Percentiles rank a stretch among this genome's conserved stretches.
phyloP scores from a whole-genome alignment of 2,888 invertebrate species.

The Synanthedon andrenaeformis region DNA sequence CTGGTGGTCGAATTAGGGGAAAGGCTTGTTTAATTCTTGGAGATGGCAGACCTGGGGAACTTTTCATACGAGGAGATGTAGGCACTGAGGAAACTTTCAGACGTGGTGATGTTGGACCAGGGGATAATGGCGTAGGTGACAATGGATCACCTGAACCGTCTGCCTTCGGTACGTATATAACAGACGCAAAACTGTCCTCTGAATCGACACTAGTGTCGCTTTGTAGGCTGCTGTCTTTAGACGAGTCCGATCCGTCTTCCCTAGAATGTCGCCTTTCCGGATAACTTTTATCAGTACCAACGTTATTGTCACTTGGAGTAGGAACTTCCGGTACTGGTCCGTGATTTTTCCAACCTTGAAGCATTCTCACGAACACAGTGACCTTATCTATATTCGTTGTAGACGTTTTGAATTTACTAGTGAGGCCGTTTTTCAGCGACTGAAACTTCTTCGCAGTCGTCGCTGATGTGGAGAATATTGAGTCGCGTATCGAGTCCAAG shows the following conservation, averaged over 20 bases:
- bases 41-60: slow-evolving; percentile 75
- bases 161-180: slow-evolving; percentile 90
- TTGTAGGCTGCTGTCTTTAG: slow-evolving; percentile 90
- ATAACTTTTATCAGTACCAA: slow-evolving; percentile 48
- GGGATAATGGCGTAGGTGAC: slow-evolving; percentile 72
- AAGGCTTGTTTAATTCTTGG: slow-evolving; percentile 76
- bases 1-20: slow-evolving; percentile 71
- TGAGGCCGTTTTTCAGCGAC: slow-evolving; percentile 83
- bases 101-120: slow-evolving; percentile 73
- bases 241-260: slow-evolving; percentile 90
- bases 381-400: slow-evolving; percentile 87
- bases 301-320: slow-evolving; percentile 57
- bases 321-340: slow-evolving; percentile 62
- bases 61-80: slow-evolving; percentile 80
- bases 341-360: slow-evolving; percentile 82
- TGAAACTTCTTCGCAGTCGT: slow-evolving; percentile 81
- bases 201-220: slow-evolving; percentile 95
- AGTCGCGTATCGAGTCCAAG: slow-evolving; percentile 78
- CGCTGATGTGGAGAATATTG: slow-evolving; percentile 78
- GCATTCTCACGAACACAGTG: slow-evolving; percentile 85
- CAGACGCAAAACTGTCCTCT: slow-evolving; percentile 93
- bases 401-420: slow-evolving; percentile 85
- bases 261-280: slow-evolving; percentile 81
- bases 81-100: slow-evolving; percentile 79
- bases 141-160: slow-evolving; percentile 71